Conservation (phyloP, 2,113 vertebrate species). For the Phylloscopus whistleri region DNA sequence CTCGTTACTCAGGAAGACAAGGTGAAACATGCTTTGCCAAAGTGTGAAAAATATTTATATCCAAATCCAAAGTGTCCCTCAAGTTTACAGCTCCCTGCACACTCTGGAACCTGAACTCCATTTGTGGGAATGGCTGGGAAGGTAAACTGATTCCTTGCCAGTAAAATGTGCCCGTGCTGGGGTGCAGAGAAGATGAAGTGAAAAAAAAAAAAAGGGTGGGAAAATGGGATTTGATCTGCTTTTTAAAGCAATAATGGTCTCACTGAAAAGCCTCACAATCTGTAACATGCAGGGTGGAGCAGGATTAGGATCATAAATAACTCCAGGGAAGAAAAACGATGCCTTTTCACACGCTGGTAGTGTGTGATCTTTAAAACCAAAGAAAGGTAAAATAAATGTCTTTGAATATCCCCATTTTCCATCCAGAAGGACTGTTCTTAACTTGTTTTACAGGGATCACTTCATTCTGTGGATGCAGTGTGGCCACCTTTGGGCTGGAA, state of each 20-base stretch:
- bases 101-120: accelerated
- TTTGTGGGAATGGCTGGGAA: background rate
- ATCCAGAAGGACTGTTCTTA: background rate
- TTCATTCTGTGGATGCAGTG: background rate
- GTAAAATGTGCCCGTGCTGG: background rate
- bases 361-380: background rate
- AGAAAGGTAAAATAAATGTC: background rate
- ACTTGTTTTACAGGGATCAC: background rate
- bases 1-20: background rate
- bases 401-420: background rate
- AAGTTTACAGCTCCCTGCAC: background rate
- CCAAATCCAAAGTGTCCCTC: background rate
- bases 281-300: background rate
- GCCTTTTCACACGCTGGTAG: background rate
- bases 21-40: background rate
- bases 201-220: background rate
- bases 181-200: background rate
- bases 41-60: background rate
- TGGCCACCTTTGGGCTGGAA: background rate
- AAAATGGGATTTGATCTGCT: background rate
- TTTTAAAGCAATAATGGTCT: background rate
- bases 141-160: background rate
- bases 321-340: background rate
- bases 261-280: background rate
- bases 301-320: background rate